phyloP scores from a whole-genome alignment of 2,113 vertebrate species.

The Haplochromis burtoni region DNA sequence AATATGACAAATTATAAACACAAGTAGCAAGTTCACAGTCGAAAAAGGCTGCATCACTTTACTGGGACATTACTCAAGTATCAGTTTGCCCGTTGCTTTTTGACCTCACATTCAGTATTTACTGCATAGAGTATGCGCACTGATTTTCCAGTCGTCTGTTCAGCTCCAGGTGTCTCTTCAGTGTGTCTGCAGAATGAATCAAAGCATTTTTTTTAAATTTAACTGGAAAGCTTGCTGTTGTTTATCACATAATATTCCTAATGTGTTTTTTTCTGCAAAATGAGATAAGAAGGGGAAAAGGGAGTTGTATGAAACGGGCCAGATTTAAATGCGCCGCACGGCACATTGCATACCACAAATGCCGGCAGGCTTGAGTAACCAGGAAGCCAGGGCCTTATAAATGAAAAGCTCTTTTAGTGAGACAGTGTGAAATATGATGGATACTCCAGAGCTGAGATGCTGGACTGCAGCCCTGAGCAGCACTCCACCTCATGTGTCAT shows the following conservation, averaged over 20 bases:
- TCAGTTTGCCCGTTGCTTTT: not conserved
- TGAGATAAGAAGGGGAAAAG: not conserved
- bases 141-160: not conserved
- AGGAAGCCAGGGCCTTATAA: not conserved
- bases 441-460: not conserved
- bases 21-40: not conserved
- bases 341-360: slow-evolving; percentile 35
- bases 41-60: not conserved
- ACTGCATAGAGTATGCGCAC: not conserved
- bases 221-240: not conserved
- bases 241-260: not conserved
- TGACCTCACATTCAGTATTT: not conserved
- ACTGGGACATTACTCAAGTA: not conserved
- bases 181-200: not conserved
- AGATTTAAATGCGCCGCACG: slow-evolving; percentile 22
- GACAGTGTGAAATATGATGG: slow-evolving; percentile 35
- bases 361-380: slow-evolving; percentile 26
- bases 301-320: not conserved
- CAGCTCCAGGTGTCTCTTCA: not conserved
- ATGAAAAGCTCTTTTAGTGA: not conserved
- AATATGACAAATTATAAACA: not conserved
- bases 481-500: slow-evolving; percentile 29
- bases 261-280: not conserved
- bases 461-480: slow-evolving; percentile 8
- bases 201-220: rapidly evolving